Conservation (phyloP, 1,140 invertebrate genomes). For the Phthorimaea operculella region DNA sequence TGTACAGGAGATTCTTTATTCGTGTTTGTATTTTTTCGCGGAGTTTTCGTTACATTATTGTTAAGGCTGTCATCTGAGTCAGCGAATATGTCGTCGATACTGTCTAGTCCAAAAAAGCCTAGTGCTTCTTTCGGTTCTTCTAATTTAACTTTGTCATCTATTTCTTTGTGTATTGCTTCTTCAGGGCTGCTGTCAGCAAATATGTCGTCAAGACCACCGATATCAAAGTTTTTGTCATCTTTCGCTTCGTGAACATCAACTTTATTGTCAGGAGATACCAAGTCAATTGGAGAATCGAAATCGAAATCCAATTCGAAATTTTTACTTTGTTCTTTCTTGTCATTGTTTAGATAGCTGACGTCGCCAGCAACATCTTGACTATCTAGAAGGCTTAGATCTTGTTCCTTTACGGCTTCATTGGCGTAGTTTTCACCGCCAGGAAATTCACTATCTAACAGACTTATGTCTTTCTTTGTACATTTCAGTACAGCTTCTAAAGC, state of each 20-base stretch:
- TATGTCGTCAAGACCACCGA: constrained; percentile 57
- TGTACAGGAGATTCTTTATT: constrained; percentile 4
- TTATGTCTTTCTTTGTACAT: constrained; percentile 17
- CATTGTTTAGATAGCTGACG: constrained; percentile 1
- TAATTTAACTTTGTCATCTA: constrained; percentile 17
- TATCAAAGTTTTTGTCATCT: constrained; percentile 38
- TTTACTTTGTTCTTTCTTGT: constrained; percentile 9
- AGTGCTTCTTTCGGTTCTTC: constrained; percentile 34
- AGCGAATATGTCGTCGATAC: constrained; percentile 60
- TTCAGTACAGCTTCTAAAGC: constrained; percentile 26
- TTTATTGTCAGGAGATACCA: constrained; percentile 9
- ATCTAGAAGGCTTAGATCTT: neutral
- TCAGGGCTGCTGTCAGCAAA: constrained; percentile 43
- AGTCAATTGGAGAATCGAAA: constrained; percentile 17
- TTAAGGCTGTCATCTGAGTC: constrained; percentile 36
- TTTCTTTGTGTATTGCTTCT: constrained; percentile 14
- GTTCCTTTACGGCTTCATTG: neutral
- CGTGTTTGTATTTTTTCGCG: constrained; percentile 6
- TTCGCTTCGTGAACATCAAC: neutral
- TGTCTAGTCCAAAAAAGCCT: constrained; percentile 53
- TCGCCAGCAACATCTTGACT: neutral
- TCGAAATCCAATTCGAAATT: constrained; percentile 21
- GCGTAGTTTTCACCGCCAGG: neutral
- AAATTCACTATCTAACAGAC: constrained; percentile 1
- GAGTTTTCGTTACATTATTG: constrained; percentile 12